phyloP scores from a whole-genome alignment of 2,113 vertebrate species.

The Callorhinus ursinus region DNA sequence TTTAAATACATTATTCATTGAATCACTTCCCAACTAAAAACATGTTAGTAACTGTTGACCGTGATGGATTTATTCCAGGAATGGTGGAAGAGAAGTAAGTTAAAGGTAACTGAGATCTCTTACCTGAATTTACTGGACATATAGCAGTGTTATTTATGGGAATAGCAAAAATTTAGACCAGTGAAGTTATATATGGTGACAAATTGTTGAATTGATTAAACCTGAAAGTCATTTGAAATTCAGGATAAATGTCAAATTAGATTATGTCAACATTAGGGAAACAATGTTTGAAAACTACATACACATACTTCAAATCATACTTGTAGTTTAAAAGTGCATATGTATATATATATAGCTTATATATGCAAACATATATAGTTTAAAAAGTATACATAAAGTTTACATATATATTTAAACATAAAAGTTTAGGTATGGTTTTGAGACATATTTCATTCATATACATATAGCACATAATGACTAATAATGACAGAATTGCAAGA shows the following conservation, averaged over 20 bases:
- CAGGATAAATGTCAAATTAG: background rate
- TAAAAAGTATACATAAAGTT: background rate
- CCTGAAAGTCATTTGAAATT: background rate
- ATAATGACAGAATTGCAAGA: too few species aligned
- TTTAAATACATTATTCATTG: background rate
- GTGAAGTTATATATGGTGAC: background rate
- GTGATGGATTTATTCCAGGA: background rate
- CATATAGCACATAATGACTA: background rate
- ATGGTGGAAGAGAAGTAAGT: background rate
- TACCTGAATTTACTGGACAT: background rate
- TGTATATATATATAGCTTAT: background rate
- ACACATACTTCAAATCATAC: background rate
- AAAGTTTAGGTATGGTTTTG: background rate
- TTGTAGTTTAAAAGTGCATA: background rate
- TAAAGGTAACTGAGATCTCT: background rate
- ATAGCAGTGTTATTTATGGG: background rate
- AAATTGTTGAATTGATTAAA: background rate
- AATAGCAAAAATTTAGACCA: background rate
- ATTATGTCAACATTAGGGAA: background rate
- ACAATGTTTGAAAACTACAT: background rate
- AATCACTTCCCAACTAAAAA: background rate
- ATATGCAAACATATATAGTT: background rate
- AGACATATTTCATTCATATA: background rate
- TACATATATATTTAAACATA: background rate
- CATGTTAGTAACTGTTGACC: background rate